Evolutionary conservation across 1,140 invertebrate genomes (phyloP).

Genomic region (Saccostrea glomerata): DNA sequence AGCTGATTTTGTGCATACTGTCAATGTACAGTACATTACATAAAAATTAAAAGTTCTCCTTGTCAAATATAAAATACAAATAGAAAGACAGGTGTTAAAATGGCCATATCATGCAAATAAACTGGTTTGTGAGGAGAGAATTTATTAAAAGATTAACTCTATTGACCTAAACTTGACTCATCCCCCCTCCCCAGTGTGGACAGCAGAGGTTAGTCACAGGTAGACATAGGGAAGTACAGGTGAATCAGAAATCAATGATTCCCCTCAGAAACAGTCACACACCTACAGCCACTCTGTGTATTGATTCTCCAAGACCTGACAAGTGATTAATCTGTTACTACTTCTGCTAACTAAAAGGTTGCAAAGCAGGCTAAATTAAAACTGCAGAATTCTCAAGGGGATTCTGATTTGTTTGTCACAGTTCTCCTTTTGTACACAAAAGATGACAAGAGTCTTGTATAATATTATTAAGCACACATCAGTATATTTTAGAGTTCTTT

Average conservation of each 20-base stretch:
- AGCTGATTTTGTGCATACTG: no score
- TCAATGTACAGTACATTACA: no score
- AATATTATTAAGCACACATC: neutral
- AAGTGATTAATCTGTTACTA: neutral
- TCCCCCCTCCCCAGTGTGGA: neutral
- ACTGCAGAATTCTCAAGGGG: neutral
- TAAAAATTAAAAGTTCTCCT: no score
- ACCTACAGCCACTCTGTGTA: neutral
- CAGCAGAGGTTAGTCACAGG: slow-evolving; percentile 18
- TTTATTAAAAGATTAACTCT: neutral
- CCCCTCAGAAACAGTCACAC: neutral
- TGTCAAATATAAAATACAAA: no score
- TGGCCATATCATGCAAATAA: no score
- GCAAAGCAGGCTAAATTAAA: neutral
- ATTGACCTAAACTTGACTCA: slow-evolving; percentile 10
- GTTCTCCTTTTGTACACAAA: neutral
- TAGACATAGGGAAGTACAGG: slow-evolving; percentile 2
- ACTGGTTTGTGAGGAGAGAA: no score
- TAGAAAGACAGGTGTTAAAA: no score
- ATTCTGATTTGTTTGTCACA: neutral
- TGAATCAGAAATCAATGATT: slow-evolving; percentile 31
- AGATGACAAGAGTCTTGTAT: neutral
- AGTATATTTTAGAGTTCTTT: neutral
- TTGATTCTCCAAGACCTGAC: neutral
- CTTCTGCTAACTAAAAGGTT: neutral